phyloP scores from a whole-genome alignment of 2,888 invertebrate genomes.

The Heteromurus nitidus region DNA sequence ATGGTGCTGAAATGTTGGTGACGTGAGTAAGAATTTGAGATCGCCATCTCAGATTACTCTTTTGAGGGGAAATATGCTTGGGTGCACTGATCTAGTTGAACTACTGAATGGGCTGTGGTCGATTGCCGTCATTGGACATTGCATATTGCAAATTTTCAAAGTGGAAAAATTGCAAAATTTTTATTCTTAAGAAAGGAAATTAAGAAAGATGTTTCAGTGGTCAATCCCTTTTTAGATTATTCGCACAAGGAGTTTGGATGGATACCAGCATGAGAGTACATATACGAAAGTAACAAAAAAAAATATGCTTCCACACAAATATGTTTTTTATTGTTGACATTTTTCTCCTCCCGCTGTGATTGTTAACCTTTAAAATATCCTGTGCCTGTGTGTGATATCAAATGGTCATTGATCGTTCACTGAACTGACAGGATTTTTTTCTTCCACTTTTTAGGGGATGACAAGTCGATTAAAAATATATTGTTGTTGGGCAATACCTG shows the following conservation, averaged over 20 bases:
- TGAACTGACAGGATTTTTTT: too few relatives aligned
- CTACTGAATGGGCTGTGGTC: background rate
- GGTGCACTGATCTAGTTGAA: background rate
- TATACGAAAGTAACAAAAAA: too few relatives aligned
- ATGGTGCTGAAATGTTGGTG: slow-evolving; percentile 21
- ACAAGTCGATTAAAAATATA: slow-evolving; percentile 12
- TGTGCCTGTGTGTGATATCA: background rate
- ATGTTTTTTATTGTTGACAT: background rate
- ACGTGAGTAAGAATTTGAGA: background rate
- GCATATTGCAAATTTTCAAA: background rate
- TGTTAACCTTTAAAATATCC: too few relatives aligned
- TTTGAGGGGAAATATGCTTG: too few relatives aligned
- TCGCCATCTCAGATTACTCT: too few relatives aligned
- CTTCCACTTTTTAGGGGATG: slow-evolving; percentile 17
- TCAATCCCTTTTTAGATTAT: slow-evolving; percentile 8
- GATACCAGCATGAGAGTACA: background rate
- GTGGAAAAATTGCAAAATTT: slow-evolving; percentile 1
- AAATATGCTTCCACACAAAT: background rate
- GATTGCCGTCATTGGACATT: background rate
- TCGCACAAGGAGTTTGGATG: background rate
- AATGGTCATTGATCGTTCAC: background rate
- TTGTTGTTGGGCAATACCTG: slow-evolving; percentile 7
- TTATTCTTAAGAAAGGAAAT: slow-evolving; percentile 16
- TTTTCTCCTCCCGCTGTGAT: background rate
- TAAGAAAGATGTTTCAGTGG: slow-evolving; percentile 16